phyloP scores from a whole-genome alignment of 1,140 invertebrate species.

The Drosophila takahashii region DNA sequence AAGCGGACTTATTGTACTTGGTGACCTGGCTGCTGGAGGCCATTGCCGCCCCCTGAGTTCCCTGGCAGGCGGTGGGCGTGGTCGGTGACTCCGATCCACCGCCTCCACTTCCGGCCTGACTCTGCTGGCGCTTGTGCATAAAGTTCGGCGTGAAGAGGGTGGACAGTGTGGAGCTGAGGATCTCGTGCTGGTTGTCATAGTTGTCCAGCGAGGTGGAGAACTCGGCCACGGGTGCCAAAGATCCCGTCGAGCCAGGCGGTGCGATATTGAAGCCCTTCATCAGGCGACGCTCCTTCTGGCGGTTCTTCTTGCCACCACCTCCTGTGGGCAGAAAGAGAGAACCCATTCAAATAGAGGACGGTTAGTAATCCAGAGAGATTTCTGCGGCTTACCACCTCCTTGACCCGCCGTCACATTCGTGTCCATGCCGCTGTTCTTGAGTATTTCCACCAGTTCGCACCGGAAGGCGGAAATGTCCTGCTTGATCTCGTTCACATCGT shows the following conservation, averaged over 20 bases:
- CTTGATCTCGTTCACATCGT: constrained; percentile 99
- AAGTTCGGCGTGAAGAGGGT: constrained; percentile 85
- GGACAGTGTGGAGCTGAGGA: constrained; percentile 74
- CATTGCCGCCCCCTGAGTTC: constrained; percentile 14
- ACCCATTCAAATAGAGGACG: constrained; percentile 12
- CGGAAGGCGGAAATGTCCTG: constrained; percentile 98
- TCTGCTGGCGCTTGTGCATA: constrained; percentile 74
- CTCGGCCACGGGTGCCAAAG: constrained; percentile 90
- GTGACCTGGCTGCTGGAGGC: constrained; percentile 26
- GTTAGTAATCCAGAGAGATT: neutral
- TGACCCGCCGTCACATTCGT: constrained; percentile 91
- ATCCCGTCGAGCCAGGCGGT: constrained; percentile 87
- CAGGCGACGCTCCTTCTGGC: constrained; percentile 94
- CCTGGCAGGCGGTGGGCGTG: constrained; percentile 39
- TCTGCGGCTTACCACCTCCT: constrained; percentile 63
- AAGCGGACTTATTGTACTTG: constrained; percentile 83
- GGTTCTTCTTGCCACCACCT: constrained; percentile 96
- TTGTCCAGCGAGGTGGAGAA: constrained; percentile 90
- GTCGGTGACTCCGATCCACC: constrained; percentile 60
- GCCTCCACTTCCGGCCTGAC: constrained; percentile 32
- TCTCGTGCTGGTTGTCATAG: constrained; percentile 85
- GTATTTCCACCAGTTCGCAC: constrained; percentile 97
- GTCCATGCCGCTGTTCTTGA: constrained; percentile 97
- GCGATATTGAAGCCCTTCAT: constrained; percentile 98
- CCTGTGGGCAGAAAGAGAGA: constrained; percentile 85